phyloP scores from a whole-genome alignment of 2,113 vertebrate species.

The Hyperopisus bebe region DNA sequence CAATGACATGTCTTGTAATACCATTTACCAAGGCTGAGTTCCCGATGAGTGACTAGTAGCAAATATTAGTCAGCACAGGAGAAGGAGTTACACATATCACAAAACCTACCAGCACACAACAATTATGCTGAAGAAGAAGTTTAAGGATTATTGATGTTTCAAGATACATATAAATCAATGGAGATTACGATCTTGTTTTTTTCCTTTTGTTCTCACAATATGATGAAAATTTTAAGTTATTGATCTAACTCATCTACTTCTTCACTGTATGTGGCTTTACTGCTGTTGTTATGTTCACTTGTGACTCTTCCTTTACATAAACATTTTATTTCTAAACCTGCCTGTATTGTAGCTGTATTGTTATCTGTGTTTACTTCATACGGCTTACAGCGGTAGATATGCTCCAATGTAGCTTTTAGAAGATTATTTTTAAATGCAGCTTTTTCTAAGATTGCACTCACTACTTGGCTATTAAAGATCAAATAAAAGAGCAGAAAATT shows the following conservation, averaged over 20 bases:
- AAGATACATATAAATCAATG: not conserved
- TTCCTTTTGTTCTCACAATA: not conserved
- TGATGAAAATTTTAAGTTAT: not conserved
- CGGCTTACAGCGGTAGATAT: not conserved
- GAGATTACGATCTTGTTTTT: not conserved
- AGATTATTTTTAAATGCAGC: not conserved
- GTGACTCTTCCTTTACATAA: not conserved
- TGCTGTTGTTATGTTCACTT: not conserved
- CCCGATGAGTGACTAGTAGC: not conserved
- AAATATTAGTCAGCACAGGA: not conserved
- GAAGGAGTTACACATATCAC: not conserved
- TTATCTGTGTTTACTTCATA: not conserved
- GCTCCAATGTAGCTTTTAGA: not conserved
- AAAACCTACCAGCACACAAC: not conserved
- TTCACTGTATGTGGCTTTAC: not conserved
- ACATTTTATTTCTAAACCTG: not conserved
- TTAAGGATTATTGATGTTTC: not conserved
- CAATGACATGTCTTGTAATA: not conserved
- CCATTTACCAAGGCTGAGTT: not conserved
- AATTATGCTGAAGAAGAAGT: not conserved
- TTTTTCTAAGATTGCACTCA: not conserved
- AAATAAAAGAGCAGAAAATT: not conserved
- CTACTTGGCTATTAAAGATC: not conserved
- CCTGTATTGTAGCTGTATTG: not conserved
- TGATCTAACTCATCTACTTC: not conserved